Conservation (phyloP, 1,140 invertebrate genomes). For the Dermatophagoides farinae region DNA sequence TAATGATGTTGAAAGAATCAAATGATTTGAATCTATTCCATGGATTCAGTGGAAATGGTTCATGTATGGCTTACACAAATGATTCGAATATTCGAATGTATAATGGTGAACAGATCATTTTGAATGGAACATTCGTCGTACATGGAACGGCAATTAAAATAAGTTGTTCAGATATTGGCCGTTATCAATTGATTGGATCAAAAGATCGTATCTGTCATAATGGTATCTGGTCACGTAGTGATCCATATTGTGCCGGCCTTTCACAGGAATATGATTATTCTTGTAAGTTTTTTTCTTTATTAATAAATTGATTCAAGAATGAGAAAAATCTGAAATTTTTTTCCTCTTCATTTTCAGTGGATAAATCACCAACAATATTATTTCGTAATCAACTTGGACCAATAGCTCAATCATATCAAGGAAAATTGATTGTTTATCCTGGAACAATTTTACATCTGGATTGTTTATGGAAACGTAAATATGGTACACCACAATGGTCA, state of each 20-base stretch:
- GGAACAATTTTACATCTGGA: slow-evolving; percentile 64
- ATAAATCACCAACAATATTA: slow-evolving; percentile 60
- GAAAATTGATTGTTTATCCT: slow-evolving; percentile 58
- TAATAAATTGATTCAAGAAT: not conserved
- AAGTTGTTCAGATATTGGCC: slow-evolving; percentile 59
- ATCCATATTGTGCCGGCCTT: slow-evolving; percentile 51
- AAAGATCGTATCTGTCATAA: slow-evolving; percentile 42
- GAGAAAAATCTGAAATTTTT: not conserved
- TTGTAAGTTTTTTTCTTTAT: slow-evolving; percentile 31
- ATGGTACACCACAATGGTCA: slow-evolving; percentile 61
- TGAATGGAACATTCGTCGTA: slow-evolving; percentile 50
- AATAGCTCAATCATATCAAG: slow-evolving; percentile 64
- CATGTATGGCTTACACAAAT: slow-evolving; percentile 44
- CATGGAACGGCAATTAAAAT: slow-evolving; percentile 43
- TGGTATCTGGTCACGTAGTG: slow-evolving; percentile 48
- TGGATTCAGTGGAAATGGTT: not conserved
- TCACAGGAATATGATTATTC: slow-evolving; percentile 67
- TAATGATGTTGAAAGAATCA: too few species aligned
- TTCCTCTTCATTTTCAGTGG: slow-evolving; percentile 33
- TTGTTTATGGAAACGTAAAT: slow-evolving; percentile 59
- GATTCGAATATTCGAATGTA: slow-evolving; percentile 57
- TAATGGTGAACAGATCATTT: slow-evolving; percentile 38
- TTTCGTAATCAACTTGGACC: slow-evolving; percentile 56
- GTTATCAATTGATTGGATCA: slow-evolving; percentile 36
- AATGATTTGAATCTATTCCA: too few species aligned